These are phyloP conservation scores for Acanthisitta chloris DNA, from an alignment of 2,113 vertebrate genomes.

Conservation along the genomic window DNA sequence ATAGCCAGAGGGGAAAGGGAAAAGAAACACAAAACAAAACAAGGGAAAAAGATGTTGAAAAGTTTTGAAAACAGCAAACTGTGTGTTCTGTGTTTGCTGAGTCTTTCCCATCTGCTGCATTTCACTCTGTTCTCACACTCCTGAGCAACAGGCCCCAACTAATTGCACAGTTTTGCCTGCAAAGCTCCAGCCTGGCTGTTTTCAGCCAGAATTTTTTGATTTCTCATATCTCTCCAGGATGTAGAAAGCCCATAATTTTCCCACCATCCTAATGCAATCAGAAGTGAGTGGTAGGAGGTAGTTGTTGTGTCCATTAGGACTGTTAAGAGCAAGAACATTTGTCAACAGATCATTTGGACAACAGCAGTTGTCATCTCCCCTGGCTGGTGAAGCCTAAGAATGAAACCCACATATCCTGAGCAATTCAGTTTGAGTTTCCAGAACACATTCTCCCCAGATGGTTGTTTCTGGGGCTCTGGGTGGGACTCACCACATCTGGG, in stretches of 20 bases:
- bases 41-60: neutral
- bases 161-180: neutral
- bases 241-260: neutral
- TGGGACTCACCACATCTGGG: accelerated
- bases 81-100: neutral
- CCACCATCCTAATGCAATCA: neutral
- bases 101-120: neutral
- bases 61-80: neutral
- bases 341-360: neutral
- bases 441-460: neutral
- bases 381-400: neutral
- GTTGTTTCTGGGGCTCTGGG: neutral
- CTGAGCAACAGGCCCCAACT: neutral
- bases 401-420: neutral
- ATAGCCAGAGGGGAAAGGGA: neutral
- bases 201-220: neutral
- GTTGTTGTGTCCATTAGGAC: neutral
- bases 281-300: neutral
- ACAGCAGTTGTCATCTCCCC: neutral
- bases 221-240: neutral
- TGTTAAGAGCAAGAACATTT: neutral
- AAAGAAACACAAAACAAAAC: neutral
- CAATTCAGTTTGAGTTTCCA: neutral
- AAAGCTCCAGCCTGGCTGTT: neutral
- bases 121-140: neutral